phyloP scores from a whole-genome alignment of 2,888 invertebrate species.

The Teleiodes luculella region DNA sequence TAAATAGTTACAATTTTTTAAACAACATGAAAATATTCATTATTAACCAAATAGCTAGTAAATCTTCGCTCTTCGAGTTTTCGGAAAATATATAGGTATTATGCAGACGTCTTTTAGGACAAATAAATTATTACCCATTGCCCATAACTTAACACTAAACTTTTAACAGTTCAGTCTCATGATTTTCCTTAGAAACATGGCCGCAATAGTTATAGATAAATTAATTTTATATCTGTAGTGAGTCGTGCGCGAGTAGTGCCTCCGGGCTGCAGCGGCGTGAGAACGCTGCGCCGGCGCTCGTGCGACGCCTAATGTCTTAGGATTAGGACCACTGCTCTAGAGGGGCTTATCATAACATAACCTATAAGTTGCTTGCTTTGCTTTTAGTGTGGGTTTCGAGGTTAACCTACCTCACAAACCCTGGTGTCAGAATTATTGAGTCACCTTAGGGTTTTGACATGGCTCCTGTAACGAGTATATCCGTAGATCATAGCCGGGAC shows the following conservation, averaged over 20 bases:
- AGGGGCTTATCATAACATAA: not conserved
- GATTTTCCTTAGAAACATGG: constrained; percentile 31
- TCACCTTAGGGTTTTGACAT: too few relatives aligned
- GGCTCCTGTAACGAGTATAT: too few relatives aligned
- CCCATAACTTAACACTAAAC: not conserved
- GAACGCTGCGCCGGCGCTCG: constrained; percentile 47
- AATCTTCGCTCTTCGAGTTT: too few relatives aligned
- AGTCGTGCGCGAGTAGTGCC: constrained; percentile 70
- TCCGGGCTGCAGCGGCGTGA: constrained; percentile 72
- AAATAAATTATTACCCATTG: too few relatives aligned
- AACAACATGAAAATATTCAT: too few relatives aligned
- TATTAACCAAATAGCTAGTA: too few relatives aligned
- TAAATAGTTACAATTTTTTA: too few relatives aligned
- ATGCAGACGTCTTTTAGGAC: too few relatives aligned
- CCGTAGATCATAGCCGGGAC: too few relatives aligned
- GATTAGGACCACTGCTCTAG: not conserved
- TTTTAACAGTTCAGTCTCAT: constrained; percentile 4
- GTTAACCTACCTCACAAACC: too few relatives aligned
- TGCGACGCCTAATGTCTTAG: constrained; percentile 16
- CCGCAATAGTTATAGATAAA: constrained; percentile 70
- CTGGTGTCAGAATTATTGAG: too few relatives aligned
- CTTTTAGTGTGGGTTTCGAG: not conserved
- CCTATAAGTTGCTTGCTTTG: not conserved
- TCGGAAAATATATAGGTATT: too few relatives aligned
- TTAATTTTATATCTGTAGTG: constrained; percentile 71